Base-by-base conservation (phyloP, 1,140 invertebrate genomes). In the Nautilus pompilius region DNA sequence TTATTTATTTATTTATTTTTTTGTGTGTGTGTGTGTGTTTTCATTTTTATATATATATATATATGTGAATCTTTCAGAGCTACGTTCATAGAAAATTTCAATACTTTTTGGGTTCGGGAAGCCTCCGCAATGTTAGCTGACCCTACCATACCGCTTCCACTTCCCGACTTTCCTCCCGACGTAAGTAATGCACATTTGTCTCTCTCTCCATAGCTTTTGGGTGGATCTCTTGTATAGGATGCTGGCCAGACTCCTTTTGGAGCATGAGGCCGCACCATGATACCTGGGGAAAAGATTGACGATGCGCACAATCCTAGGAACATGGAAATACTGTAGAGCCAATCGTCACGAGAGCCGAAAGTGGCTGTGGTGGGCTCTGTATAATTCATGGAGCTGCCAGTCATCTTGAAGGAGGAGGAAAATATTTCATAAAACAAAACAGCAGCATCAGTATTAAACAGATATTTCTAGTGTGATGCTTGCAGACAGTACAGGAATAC, bases 101-200 rank as follows among this genome's bases (percentile, higher is more conserved):
- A 53, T 24, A 53, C 49, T 6, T 53, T 53, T 28, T 53, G 49
- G 49, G 26, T 53, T 53, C n/a, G 49, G 13, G 49, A 53, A 24
- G 30, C 15, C 24, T 53, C 49, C 5, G 49, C 49, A 24, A 24
- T 26, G 26, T 17, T 53, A 28, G 3, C 26, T 53, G 49, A 53
- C 20, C n/a, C 26, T 4, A 53, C 49, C 15, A 24, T 24, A 6
- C 3, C n/a, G 3, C 49, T 24, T 5, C 49, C 49, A 24, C 2
- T 53, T 15, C 49, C 49, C 26, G 30, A 24, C 26, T 22, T 20
- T 28, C 49, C 49, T 15, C 17, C 26, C 5, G 49, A 53, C 24
- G 49, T 53, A 28, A 53, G 49, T 15, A 20, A 41, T 41, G n/a
- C n/a, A 41, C n/a, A 41, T 41, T 10, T 41, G n/a, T 41, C n/a